Base-by-base conservation (phyloP, 1,140 invertebrate genomes). In the Drosophila hydei region DNA sequence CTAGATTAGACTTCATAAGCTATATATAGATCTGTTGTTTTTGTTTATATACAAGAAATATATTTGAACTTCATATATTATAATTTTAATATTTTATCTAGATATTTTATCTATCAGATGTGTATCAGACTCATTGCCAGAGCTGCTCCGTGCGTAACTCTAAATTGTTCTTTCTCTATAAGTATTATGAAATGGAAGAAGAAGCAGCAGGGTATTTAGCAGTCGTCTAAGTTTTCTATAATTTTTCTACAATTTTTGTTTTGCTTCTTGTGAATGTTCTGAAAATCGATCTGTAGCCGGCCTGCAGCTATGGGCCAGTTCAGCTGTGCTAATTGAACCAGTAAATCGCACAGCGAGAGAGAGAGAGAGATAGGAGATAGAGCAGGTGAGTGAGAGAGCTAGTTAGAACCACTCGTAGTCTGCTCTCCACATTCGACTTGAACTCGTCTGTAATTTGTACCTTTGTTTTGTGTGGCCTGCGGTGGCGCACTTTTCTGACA, bases 251-350 rank as follows among this genome's bases (percentile, higher is more conserved):
- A 6, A 1, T 40, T 7, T 61, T 33, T 63, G 6, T 45, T 27
- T 30, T 9, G 16, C 12, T 25, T 50, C 40, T 30, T 9, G 25
- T 27, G 48, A 59, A 52, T 68, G 36, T 63, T 40, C 60, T 58
- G 54, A 61, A 75, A 65, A 48, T 58, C 25, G 30, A 56, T 51
- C 33, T 48, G 40, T 63, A 25, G 54, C 33, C 43, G 21, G 42
- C 76, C 76, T 7, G 45, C 1, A 68, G 81, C 81, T 78, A 52
- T 77, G 63, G 80, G 80, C 43, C 80, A 87, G 50, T 6, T 61
- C 71, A 64, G 12, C 19, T 3, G 43, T 18, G 80, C 67, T 85
- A 87, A 88, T 88, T 88, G 83, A 88, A 76, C 81, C 75, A 55
- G 78, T 87, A 88, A 78, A 88, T 87, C 78, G 77, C 60, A 67